These are phyloP conservation scores for Blomia tropicalis DNA, from an alignment of 2,888 invertebrate species.

Conservation along the genomic window DNA sequence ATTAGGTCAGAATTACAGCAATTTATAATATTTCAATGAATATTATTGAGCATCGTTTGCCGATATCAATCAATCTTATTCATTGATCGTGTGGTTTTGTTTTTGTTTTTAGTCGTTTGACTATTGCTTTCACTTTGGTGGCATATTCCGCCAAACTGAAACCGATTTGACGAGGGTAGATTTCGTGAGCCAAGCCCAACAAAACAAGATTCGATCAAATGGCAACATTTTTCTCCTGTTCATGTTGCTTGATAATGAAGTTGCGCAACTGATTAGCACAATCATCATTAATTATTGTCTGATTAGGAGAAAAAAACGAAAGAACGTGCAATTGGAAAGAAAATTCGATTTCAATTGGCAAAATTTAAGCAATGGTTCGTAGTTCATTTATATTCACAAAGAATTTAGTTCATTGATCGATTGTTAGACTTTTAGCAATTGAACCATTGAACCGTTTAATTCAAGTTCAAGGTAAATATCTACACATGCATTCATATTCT, in stretches of 20 bases:
- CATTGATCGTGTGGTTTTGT: no score
- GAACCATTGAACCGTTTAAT: no score
- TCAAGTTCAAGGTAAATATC: no score
- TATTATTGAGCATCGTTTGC: background rate
- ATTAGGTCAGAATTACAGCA: slow-evolving; percentile 9
- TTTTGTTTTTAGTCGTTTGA: background rate
- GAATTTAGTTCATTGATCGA: no score
- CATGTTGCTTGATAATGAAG: no score
- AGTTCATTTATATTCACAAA: no score
- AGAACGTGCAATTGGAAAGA: no score
- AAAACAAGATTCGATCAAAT: no score
- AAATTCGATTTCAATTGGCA: no score
- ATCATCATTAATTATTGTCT: slow-evolving; percentile 13
- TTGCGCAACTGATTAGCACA: background rate
- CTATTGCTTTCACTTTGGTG: background rate
- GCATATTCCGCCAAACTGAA: background rate
- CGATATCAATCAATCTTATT: background rate
- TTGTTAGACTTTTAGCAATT: no score
- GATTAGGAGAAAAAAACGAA: background rate
- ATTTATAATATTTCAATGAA: slow-evolving; percentile 13
- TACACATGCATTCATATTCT: no score
- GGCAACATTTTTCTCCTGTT: background rate
- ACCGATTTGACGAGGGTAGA: background rate
- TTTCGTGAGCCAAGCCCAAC: background rate
- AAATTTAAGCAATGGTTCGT: no score